Base-by-base conservation (phyloP, 2,113 vertebrate species). In the Elachura formosa region DNA sequence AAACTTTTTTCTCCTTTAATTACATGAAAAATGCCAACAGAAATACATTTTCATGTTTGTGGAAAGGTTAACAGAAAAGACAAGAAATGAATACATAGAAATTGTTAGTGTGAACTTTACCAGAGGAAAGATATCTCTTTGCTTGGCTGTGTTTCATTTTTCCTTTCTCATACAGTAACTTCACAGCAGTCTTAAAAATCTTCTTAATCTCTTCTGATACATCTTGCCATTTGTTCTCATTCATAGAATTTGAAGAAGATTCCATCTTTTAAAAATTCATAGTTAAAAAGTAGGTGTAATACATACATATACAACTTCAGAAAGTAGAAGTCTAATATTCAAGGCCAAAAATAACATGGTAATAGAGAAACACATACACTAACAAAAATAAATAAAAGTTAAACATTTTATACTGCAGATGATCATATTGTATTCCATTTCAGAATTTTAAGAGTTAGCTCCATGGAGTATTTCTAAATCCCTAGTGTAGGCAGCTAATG, bases 91-190 rank as follows among this genome's bases (percentile, higher is more conserved):
- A 63, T 34, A 80, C 22, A 67, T 14, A 90, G 40, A 73, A 81
- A 87, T 64, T 41, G 13, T 83, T 86, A 45, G 29, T 38, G 8
- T 71, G 81, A 84, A 92, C 83, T 91, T 97, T 97, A 99, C 99
- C 99, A 90, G 99, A 99, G 95, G 98, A 99, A 87, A 99, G 98
- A 93, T 99, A 99, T 97, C 99, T 99, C 97, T 99, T 99, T 97
- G 98, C 98, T 97, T 99, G 98, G 90, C 97, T 93, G 79, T 97
- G 98, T 95, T 99, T 99, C 98, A 99, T 99, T 96, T 98, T 99
- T 67, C 99, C 99, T 93, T 99, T 99, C 95, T 99, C 98, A 66
- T 99, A 98, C 20, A 99, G 97, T 94, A 98, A 97, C 95, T 99
- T 98, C 91, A 99, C 99, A 14, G 99, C 97, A 45, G 98, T 98